phyloP scores from a whole-genome alignment of 1,140 invertebrate genomes.

The Leptinotarsa defecta region DNA sequence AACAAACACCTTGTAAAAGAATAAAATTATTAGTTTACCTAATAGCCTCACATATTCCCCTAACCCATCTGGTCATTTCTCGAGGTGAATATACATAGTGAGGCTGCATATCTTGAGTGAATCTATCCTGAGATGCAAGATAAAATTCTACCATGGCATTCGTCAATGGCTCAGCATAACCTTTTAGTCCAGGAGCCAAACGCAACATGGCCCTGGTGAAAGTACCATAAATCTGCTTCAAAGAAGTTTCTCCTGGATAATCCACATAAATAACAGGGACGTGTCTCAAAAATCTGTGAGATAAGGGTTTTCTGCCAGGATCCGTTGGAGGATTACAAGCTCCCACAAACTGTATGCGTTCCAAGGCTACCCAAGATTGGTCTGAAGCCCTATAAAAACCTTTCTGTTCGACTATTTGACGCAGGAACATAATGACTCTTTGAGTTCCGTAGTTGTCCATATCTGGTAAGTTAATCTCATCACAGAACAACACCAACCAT shows the following conservation, averaged over 20 bases:
- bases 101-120: conserved; percentile 99
- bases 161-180: conserved; percentile 95
- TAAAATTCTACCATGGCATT: conserved; percentile 99
- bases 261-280: conserved; percentile 99
- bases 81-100: conserved; percentile 99
- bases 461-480: conserved; percentile 99
- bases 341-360: conserved; percentile 98
- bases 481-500: conserved; percentile 99
- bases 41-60: conserved; percentile 98
- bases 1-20: not conserved
- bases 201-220: conserved; percentile 97
- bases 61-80: conserved; percentile 99
- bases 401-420: conserved; percentile 95
- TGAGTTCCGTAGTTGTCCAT: conserved; percentile 99
- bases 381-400: conserved; percentile 91
- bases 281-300: conserved; percentile 89
- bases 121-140: conserved; percentile 93
- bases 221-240: conserved; percentile 98
- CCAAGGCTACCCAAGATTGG: conserved; percentile 95
- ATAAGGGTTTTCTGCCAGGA: conserved; percentile 96
- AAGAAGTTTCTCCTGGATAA: conserved; percentile 96
- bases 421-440: conserved; percentile 96
- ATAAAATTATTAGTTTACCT: conserved; percentile 54
- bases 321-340: conserved; percentile 99
- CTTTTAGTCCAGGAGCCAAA: conserved; percentile 84